Evolutionary conservation across 2,797 vertebrate species (phyloP).

Genomic region (Sebastes aleutianus): DNA sequence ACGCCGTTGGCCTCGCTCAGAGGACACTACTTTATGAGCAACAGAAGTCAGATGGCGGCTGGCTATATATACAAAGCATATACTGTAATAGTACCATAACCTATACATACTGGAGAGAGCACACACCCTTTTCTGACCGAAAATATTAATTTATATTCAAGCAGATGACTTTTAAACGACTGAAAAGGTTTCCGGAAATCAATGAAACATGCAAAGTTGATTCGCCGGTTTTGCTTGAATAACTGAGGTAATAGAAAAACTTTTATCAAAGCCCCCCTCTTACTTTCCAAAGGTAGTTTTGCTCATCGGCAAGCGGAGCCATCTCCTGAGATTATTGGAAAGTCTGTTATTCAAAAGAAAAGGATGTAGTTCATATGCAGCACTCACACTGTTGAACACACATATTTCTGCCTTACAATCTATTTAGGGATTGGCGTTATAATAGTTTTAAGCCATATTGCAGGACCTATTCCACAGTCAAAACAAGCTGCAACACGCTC

Average conservation of each 20-base stretch:
- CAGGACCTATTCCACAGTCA: not conserved
- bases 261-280: slow-evolving; percentile 61
- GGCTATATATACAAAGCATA: not conserved
- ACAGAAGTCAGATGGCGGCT: too few species aligned
- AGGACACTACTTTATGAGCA: too few species aligned
- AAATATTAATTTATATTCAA: slow-evolving; percentile 50
- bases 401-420: not conserved
- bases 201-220: slow-evolving; percentile 65
- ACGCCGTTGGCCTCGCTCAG: too few species aligned
- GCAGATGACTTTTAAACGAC: slow-evolving; percentile 42
- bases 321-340: slow-evolving; percentile 49
- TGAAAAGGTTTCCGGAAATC: slow-evolving; percentile 49
- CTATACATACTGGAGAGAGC: not conserved
- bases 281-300: slow-evolving; percentile 45
- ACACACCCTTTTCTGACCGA: not conserved
- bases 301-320: slow-evolving; percentile 53
- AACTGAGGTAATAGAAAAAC: slow-evolving; percentile 71
- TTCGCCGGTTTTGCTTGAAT: slow-evolving; percentile 67
- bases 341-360: slow-evolving; percentile 39
- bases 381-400: slow-evolving; percentile 10
- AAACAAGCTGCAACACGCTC: not conserved
- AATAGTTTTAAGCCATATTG: not conserved
- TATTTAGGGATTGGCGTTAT: not conserved
- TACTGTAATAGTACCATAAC: not conserved
- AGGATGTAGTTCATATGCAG: slow-evolving; percentile 34